phyloP scores from a whole-genome alignment of 1,140 invertebrate genomes.

The Pachyrhynchus sulphureomaculatus region DNA sequence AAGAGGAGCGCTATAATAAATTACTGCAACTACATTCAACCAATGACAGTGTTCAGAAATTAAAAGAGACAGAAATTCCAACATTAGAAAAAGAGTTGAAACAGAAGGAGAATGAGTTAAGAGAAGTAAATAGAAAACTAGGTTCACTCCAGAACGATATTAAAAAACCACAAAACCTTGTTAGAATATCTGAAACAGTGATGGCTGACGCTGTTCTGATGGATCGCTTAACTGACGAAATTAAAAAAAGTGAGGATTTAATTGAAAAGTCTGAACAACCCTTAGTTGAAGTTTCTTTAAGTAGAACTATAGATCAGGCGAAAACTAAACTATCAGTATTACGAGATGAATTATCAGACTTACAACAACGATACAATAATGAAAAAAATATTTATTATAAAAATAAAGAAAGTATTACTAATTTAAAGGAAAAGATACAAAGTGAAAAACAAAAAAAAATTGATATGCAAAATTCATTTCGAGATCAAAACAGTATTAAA shows the following conservation, averaged over 20 bases:
- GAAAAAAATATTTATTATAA: slow-evolving; percentile 33
- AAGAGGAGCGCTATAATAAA: slow-evolving; percentile 40
- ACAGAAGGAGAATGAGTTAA: slow-evolving; percentile 25
- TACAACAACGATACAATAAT: slow-evolving; percentile 19
- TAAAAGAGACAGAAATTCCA: slow-evolving; percentile 34
- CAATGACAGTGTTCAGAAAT: slow-evolving; percentile 37
- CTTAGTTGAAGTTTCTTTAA: slow-evolving; percentile 50
- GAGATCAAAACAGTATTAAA: slow-evolving; percentile 38
- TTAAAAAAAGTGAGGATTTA: slow-evolving; percentile 32
- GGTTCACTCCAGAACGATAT: slow-evolving; percentile 30
- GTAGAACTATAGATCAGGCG: slow-evolving; percentile 53
- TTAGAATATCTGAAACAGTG: slow-evolving; percentile 35
- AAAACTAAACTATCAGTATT: slow-evolving; percentile 51
- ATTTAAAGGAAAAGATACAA: slow-evolving; percentile 37
- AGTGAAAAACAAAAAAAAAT: slow-evolving; percentile 35
- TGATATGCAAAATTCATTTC: slow-evolving; percentile 36
- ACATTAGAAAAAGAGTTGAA: slow-evolving; percentile 27
- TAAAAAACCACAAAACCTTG: slow-evolving; percentile 29
- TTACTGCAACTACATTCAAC: slow-evolving; percentile 42
- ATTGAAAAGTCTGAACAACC: slow-evolving; percentile 50
- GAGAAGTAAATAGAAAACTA: slow-evolving; percentile 28
- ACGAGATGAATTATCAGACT: slow-evolving; percentile 47
- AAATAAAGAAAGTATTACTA: slow-evolving; percentile 36
- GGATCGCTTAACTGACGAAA: slow-evolving; percentile 41
- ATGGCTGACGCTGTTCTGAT: slow-evolving; percentile 40